These are phyloP conservation scores for Desmophyllum pertusum DNA, from an alignment of 92 coral and sea anemone genomes.

Conservation along the genomic window DNA sequence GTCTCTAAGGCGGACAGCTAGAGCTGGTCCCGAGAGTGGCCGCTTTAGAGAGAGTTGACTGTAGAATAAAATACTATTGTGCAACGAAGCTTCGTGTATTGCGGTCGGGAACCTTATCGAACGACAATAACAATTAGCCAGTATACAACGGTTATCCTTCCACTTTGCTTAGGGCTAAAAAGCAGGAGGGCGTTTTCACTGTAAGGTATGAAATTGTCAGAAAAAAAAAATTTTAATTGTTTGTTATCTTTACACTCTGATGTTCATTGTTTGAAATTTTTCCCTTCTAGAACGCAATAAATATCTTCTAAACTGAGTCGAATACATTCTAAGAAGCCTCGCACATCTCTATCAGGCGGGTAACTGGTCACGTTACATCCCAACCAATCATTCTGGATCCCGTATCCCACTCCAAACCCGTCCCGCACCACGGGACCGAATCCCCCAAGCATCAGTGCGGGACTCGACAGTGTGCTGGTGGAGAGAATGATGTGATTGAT, in stretches of 20 bases:
- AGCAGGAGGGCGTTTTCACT: not conserved
- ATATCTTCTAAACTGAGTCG: conserved; percentile 84
- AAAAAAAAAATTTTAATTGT: not conserved
- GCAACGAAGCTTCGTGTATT: no score
- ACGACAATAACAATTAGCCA: not conserved
- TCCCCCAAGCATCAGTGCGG: conserved; percentile 90
- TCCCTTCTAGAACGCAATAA: conserved; percentile 85
- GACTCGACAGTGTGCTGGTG: conserved; percentile 94
- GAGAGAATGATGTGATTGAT: conserved; percentile 88
- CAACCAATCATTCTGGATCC: conserved; percentile 75
- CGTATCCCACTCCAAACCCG: conserved; percentile 95
- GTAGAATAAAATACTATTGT: no score
- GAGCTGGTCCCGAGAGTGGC: no score
- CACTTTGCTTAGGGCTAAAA: not conserved
- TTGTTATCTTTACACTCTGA: not conserved
- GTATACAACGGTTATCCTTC: not conserved
- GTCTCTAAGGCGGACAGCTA: no score
- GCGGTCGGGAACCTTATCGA: not conserved
- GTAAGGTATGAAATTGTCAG: not conserved
- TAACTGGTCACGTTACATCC: conserved; percentile 89
- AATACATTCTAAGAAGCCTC: conserved; percentile 86
- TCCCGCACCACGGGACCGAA: conserved; percentile 95
- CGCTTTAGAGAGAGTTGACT: no score
- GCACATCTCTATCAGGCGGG: conserved; percentile 72
- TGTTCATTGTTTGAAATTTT: conserved; percentile 73